Conservation (phyloP, 2,888 invertebrate genomes). For the Amiota minor region DNA sequence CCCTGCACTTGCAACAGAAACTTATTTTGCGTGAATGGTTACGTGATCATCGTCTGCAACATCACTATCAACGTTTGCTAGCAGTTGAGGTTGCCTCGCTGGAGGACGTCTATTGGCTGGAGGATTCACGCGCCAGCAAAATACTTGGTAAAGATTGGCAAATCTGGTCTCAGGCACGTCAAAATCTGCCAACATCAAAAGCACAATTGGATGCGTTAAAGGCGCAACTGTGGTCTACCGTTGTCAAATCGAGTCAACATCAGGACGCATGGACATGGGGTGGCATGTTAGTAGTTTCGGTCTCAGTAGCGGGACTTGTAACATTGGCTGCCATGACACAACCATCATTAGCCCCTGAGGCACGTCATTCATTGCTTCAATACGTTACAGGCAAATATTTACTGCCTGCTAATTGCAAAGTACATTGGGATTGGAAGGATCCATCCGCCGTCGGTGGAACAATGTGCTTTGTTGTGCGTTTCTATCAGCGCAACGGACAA, state of each 20-base stretch:
- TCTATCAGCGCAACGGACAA: conserved; percentile 93
- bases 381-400: conserved; percentile 94
- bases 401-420: conserved; percentile 88
- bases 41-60: conserved; percentile 81
- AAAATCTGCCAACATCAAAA: conserved; percentile 87
- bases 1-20: conserved; percentile 85
- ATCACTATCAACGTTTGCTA: conserved; percentile 82
- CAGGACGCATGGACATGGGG: conserved; percentile 94
- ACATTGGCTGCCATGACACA: conserved; percentile 93
- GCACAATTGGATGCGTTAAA: conserved; percentile 85
- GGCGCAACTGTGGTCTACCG: conserved; percentile 88
- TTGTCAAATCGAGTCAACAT: conserved; percentile 88
- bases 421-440: conserved; percentile 90
- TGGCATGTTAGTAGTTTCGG: conserved; percentile 92
- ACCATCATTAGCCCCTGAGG: conserved; percentile 90
- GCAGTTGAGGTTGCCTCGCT: conserved; percentile 88
- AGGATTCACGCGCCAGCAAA: conserved; percentile 85
- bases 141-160: conserved; percentile 86
- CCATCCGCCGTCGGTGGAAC: conserved; percentile 92
- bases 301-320: conserved; percentile 90
- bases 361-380: conserved; percentile 89
- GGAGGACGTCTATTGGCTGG: conserved; percentile 92
- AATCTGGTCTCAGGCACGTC: conserved; percentile 85
- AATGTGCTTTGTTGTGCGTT: conserved; percentile 91
- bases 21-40: conserved; percentile 91